Conservation (phyloP, 1,140 invertebrate species). For the Aphelinus atriplicis region DNA sequence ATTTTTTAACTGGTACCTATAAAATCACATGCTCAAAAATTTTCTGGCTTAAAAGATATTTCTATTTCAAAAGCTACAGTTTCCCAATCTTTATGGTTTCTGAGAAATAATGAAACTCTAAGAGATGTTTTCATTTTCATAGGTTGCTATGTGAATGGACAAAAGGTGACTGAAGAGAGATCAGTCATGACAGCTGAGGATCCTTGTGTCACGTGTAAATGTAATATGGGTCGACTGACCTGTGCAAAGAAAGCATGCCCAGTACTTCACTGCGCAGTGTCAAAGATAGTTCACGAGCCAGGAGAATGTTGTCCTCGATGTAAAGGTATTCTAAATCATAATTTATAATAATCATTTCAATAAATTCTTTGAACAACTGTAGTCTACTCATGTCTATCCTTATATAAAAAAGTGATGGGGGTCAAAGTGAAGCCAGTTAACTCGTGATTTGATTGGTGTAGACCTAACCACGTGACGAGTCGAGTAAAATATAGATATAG, state of each 20-base stretch:
- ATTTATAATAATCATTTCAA: constrained; percentile 47
- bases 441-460: too few relatives aligned
- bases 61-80: too few relatives aligned
- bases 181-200: constrained; percentile 82
- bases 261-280: constrained; percentile 78
- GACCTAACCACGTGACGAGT: too few relatives aligned
- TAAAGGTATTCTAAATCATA: constrained; percentile 70
- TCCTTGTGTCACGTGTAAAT: constrained; percentile 87
- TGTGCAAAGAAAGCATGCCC: constrained; percentile 88
- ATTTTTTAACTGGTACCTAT: too few relatives aligned
- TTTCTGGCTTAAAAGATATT: too few relatives aligned
- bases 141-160: constrained; percentile 83
- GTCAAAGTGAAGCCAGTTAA: too few relatives aligned
- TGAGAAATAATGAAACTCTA: too few relatives aligned
- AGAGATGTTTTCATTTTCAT: constrained; percentile 16
- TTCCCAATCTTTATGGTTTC: too few relatives aligned
- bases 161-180: constrained; percentile 74
- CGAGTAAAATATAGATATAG: too few relatives aligned
- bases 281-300: constrained; percentile 72
- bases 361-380: neutral
- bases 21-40: too few relatives aligned
- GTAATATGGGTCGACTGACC: constrained; percentile 77
- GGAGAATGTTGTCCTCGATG: constrained; percentile 89
- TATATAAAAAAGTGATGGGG: too few relatives aligned
- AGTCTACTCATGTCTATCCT: neutral